phyloP scores from a whole-genome alignment of 2,888 invertebrate genomes.

The Mactromeris polynyma region DNA sequence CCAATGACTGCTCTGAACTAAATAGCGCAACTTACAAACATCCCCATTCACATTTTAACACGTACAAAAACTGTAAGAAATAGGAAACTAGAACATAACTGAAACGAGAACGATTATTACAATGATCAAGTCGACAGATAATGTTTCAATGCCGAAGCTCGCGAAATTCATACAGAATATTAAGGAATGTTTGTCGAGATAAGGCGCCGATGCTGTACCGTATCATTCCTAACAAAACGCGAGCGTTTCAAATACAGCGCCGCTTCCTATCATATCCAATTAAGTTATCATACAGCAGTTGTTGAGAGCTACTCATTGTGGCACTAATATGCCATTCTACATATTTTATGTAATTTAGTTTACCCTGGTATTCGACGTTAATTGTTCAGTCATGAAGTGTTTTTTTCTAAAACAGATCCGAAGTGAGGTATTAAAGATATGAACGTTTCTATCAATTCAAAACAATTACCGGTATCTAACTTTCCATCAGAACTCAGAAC shows the following conservation, averaged over 20 bases:
- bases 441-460: no score
- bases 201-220: not conserved
- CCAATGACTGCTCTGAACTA: not conserved
- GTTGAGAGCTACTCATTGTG: not conserved
- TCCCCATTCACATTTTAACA: not conserved
- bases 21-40: not conserved
- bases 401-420: no score
- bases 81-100: not conserved
- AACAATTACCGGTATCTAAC: no score
- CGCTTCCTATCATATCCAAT: not conserved
- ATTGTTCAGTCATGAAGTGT: no score
- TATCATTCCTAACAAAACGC: not conserved
- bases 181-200: not conserved
- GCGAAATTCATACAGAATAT: not conserved
- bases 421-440: no score
- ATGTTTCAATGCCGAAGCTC: conserved; percentile 2
- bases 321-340: not conserved
- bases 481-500: no score
- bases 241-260: not conserved
- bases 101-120: not conserved
- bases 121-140: not conserved
- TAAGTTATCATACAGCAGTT: not conserved
- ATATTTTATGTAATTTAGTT: not conserved
- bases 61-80: not conserved
- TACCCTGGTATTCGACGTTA: not conserved